A percentile compares a stretch with the other conserved stretches of the same genome.
Conservation (phyloP, 2,113 vertebrate species). For the Chiloscyllium plagiosum region DNA sequence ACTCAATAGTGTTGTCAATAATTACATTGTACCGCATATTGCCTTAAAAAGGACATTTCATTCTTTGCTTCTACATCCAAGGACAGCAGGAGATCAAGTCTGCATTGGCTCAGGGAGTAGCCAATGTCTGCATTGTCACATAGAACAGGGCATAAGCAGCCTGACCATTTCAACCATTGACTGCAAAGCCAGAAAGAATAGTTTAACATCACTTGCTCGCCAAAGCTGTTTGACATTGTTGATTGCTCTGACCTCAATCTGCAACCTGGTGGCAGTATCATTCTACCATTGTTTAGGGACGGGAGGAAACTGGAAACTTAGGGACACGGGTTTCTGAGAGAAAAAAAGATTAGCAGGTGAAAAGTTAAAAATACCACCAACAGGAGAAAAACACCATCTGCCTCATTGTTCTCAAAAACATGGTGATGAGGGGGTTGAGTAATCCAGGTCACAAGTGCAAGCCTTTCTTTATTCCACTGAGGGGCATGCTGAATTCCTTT, state of each 20-base stretch:
- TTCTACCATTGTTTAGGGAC: background rate
- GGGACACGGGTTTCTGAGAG: background rate
- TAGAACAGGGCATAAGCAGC: background rate
- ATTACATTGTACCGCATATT: background rate
- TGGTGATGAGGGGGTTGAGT: slow-evolving; percentile 3
- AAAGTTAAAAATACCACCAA: background rate
- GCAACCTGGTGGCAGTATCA: background rate
- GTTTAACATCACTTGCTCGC: background rate
- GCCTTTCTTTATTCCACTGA: background rate
- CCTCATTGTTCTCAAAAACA: slow-evolving; percentile 6
- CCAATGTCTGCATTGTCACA: background rate
- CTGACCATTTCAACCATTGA: background rate
- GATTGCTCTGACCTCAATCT: background rate
- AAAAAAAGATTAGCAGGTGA: background rate
- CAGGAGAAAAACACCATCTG: slow-evolving; percentile 7
- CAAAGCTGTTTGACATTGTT: background rate
- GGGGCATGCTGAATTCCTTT: background rate
- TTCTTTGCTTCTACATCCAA: background rate
- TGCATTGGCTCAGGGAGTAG: background rate
- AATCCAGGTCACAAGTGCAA: slow-evolving; percentile 8
- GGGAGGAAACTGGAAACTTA: background rate
- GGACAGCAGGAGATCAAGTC: background rate
- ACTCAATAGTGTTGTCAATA: background rate
- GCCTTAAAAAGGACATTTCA: background rate
- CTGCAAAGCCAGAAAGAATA: background rate